Evolutionary conservation across 1,140 invertebrate species (phyloP), one percentile per base, ranked within the genome.

Genomic region (Thaumatotibia leucotreta): DNA sequence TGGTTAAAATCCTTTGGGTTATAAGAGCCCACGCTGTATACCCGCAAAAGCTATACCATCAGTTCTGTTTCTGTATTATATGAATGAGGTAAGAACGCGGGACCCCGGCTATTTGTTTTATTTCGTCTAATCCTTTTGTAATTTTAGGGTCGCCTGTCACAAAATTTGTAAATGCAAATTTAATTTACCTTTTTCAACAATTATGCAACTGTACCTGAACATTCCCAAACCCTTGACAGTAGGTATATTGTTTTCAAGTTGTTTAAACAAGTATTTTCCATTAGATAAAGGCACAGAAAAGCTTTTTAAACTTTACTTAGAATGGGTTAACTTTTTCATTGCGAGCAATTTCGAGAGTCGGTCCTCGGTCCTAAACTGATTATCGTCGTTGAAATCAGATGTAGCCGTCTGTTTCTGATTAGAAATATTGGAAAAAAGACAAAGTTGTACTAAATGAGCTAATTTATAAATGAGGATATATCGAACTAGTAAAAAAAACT

Each of bases 311-410:
- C 52, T 58, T 58, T 27, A 24, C 52, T 58, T 58, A 27, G 52
- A 14, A 58, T 24, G 52, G 29, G 52, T 58, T 58, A 58, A 58
- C 52, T 58, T 58, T 58, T 58, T 58, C 52, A 58, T 58, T 58
- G 52, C 20, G 52, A 58, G 29, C 24, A 58, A 58, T 27, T 49
- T 58, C 29, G 27, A 58, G 24, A 58, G n/a, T 5, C 61, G 14
- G 61, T 20, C 29, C 61, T 5, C 0, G 17, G 17, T 0, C 39
- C 4, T 17, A 45, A 45, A 20, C 39, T 6, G 39, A 45, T 45
- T 45, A 17, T 9, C 14, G 39, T 20, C 39, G 17, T 45, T 4
- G 20, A 45, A 45, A 45, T 20, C 8, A 45, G n/a, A 8, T 20
- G n/a, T 45, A 20, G 0, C 39, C 8, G 39, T 45, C 39, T 45